A percentile compares a stretch with the other conserved stretches of the same genome.
Evolutionary conservation across 2,113 vertebrate species (phyloP).

Genomic region (Oncorhynchus gorbuscha): DNA sequence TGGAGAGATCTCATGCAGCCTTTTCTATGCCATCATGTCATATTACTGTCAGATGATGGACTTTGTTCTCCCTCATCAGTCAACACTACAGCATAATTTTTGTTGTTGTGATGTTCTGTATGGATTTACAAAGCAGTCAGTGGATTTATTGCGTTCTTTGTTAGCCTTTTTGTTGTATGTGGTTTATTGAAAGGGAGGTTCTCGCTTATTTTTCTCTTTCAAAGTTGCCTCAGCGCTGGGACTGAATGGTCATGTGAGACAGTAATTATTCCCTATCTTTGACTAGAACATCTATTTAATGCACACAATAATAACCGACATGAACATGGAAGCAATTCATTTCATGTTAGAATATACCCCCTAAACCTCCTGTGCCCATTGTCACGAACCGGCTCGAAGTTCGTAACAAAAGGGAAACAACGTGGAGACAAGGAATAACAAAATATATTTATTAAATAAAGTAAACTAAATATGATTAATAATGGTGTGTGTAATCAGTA

Average conservation of each 20-base stretch:
- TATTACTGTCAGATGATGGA: not conserved
- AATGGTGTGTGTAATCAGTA: too few species aligned
- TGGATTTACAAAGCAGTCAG: not conserved
- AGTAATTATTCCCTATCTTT: not conserved
- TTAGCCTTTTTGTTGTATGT: not conserved
- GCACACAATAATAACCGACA: not conserved
- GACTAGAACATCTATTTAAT: not conserved
- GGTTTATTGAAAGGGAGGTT: not conserved
- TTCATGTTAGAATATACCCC: too few species aligned
- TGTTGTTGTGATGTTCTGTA: not conserved
- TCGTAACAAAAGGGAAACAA: too few species aligned
- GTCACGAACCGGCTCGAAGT: too few species aligned
- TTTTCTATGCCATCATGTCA: not conserved
- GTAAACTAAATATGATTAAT: too few species aligned
- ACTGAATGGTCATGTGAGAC: not conserved
- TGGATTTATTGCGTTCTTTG: not conserved
- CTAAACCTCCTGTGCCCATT: not conserved
- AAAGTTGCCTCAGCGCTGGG: not conserved
- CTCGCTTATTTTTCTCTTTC: not conserved
- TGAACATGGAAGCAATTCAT: too few species aligned
- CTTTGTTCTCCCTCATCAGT: not conserved
- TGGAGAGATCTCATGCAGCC: constrained; percentile 12
- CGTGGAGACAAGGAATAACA: too few species aligned
- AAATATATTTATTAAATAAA: too few species aligned
- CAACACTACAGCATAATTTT: not conserved